Evolutionary conservation across 2,797 vertebrate species (phyloP).

Genomic region (Streptopelia turtur): DNA sequence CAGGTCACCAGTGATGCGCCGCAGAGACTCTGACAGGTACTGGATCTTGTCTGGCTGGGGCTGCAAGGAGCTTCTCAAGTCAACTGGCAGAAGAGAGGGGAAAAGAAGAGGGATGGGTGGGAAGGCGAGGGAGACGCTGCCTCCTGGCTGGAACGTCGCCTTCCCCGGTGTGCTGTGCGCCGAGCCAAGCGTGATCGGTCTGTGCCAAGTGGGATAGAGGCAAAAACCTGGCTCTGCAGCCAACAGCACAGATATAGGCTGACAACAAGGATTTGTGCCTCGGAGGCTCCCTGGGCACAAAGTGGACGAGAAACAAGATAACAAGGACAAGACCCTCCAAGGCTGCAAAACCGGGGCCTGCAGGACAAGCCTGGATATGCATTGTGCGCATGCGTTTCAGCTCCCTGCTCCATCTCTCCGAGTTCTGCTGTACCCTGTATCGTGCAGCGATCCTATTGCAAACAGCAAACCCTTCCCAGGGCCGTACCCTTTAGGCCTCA

Average conservation of each 20-base stretch:
- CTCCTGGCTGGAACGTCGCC: not conserved
- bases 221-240: not conserved
- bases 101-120: not conserved
- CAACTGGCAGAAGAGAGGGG: conserved; percentile 5
- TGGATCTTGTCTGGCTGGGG: conserved; percentile 82
- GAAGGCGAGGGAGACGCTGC: rapidly evolving
- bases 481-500: not conserved
- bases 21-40: conserved; percentile 84
- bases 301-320: rapidly evolving
- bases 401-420: not conserved
- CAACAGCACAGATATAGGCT: not conserved
- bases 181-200: rapidly evolving
- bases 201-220: not conserved
- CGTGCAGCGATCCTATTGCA: not conserved
- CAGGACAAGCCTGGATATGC: not conserved
- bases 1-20: conserved; percentile 87
- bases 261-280: not conserved
- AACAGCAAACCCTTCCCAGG: not conserved
- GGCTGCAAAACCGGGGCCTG: not conserved
- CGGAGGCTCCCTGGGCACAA: not conserved
- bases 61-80: not conserved
- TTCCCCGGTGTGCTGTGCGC: rapidly evolving
- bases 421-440: not conserved
- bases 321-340: not conserved
- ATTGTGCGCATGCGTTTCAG: rapidly evolving